Conservation (phyloP, 2,888 invertebrate species). For the Trachelus tabidus region DNA sequence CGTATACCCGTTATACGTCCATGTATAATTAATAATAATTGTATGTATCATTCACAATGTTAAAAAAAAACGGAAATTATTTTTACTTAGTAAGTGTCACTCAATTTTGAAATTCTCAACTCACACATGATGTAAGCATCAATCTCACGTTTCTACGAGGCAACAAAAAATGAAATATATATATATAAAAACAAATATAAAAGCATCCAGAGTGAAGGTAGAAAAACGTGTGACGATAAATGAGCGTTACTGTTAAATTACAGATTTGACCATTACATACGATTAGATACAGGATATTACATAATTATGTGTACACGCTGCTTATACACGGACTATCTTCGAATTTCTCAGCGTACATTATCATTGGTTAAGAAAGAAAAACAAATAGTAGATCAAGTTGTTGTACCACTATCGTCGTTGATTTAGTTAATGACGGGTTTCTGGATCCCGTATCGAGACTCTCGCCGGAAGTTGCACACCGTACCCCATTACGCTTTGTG, state of each 20-base stretch:
- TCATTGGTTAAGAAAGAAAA: neutral
- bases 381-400: neutral
- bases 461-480: neutral
- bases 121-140: neutral
- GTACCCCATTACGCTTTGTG: neutral
- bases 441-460: neutral
- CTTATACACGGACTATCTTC: neutral
- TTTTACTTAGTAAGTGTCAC: too few relatives aligned
- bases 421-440: neutral
- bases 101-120: neutral
- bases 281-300: neutral
- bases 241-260: slow-evolving; percentile 10
- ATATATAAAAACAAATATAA: neutral
- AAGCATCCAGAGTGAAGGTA: neutral
- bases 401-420: neutral
- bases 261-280: slow-evolving; percentile 5
- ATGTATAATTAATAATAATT: neutral
- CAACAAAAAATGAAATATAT: neutral
- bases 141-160: neutral
- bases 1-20: neutral
- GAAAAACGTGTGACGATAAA: slow-evolving; percentile 10
- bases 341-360: neutral
- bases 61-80: too few relatives aligned
- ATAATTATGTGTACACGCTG: neutral
- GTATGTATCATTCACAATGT: neutral